These are phyloP conservation scores for Pollimyrus isidori DNA, from an alignment of 2,113 vertebrate genomes.

Conservation along the genomic window DNA sequence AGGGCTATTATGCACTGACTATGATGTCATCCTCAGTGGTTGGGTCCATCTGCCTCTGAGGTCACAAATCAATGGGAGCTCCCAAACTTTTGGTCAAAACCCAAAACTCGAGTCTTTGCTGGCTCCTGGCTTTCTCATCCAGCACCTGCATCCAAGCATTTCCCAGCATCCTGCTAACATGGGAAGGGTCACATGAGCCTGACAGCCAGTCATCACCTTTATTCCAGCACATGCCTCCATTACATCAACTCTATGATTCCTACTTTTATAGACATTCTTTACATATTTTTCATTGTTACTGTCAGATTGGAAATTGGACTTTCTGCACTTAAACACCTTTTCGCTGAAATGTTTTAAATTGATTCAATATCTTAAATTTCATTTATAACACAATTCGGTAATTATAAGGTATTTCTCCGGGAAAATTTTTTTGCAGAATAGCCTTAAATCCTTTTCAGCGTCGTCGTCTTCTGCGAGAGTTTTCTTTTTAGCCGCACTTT, in stretches of 20 bases:
- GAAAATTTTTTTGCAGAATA: not conserved
- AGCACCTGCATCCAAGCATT: not conserved
- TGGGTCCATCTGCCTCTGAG: not conserved
- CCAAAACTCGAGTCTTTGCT: not conserved
- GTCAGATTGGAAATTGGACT: not conserved
- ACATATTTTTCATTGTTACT: not conserved
- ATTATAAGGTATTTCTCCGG: not conserved
- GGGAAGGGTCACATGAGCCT: not conserved
- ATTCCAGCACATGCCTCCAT: not conserved
- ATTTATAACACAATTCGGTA: not conserved
- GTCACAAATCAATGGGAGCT: not conserved
- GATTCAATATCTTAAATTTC: not conserved
- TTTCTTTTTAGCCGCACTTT: not conserved
- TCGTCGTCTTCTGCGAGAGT: not conserved
- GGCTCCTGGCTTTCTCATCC: not conserved
- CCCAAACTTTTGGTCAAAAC: not conserved
- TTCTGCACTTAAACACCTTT: not conserved
- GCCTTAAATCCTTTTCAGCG: not conserved
- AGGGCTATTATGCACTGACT: not conserved
- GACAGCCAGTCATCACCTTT: not conserved
- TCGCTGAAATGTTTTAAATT: not conserved
- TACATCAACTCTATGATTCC: not conserved
- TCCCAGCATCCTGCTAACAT: not conserved
- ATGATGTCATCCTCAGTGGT: not conserved
- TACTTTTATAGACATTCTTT: not conserved